phyloP scores from a whole-genome alignment of 2,888 invertebrate genomes.

The Isotomurus palustris region DNA sequence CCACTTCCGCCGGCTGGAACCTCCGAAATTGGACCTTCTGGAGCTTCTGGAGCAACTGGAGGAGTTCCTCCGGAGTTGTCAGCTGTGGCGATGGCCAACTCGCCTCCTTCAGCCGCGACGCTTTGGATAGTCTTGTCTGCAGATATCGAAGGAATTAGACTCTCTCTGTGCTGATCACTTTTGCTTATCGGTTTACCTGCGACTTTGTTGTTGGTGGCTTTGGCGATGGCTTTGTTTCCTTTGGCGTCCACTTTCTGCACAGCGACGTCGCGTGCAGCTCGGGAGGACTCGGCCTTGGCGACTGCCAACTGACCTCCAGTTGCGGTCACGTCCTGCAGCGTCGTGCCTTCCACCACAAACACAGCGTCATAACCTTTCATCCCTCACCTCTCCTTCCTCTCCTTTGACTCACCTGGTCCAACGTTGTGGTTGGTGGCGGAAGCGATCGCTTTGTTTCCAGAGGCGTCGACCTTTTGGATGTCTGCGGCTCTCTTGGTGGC shows the following conservation, averaged over 20 bases:
- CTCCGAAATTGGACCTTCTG: too few species aligned
- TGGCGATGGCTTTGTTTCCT: background rate
- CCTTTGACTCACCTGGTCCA: too few species aligned
- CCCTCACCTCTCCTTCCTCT: too few species aligned
- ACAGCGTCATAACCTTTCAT: too few species aligned
- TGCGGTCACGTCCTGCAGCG: too few species aligned
- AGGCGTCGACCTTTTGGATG: too few species aligned
- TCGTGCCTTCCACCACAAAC: too few species aligned
- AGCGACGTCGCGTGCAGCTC: background rate
- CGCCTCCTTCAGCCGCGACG: slow-evolving; percentile 1
- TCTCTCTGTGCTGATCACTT: background rate
- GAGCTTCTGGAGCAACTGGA: background rate
- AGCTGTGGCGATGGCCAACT: slow-evolving; percentile 1
- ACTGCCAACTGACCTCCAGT: too few species aligned
- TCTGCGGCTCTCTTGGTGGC: too few species aligned
- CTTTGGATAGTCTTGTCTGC: background rate
- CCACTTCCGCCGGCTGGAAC: too few species aligned
- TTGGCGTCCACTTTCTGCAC: slow-evolving; percentile 3
- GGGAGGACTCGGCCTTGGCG: background rate
- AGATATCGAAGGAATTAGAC: background rate
- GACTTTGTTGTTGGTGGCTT: background rate
- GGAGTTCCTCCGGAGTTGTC: background rate
- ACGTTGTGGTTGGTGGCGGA: too few species aligned
- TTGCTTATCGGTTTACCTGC: background rate
- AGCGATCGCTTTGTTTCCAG: too few species aligned